Percentiles rank a stretch among this genome's conserved stretches.
Conservation (phyloP, 1,140 invertebrate genomes). For the Caligus rogercresseyi region DNA sequence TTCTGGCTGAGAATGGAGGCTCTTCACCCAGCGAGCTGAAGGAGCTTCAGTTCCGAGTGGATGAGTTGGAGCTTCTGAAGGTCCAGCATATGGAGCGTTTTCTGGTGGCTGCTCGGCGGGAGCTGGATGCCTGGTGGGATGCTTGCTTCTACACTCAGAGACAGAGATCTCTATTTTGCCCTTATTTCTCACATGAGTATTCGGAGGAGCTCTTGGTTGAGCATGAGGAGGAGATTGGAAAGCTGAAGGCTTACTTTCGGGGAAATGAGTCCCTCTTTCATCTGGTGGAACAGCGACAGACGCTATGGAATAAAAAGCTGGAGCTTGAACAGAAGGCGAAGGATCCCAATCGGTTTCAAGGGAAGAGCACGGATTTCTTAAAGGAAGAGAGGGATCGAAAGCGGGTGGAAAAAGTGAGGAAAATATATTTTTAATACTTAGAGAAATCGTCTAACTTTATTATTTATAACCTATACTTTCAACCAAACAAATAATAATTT, state of each 20-base stretch:
- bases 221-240: conserved; percentile 51
- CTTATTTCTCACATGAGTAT: conserved; percentile 40
- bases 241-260: conserved; percentile 44
- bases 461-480: no score
- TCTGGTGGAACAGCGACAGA: conserved; percentile 5
- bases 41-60: conserved; percentile 36
- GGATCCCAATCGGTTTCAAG: conserved; percentile 53
- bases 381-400: conserved; percentile 64
- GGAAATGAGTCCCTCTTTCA: conserved; percentile 30
- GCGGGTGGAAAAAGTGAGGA: conserved; percentile 29
- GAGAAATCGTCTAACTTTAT: no score
- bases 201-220: conserved; percentile 51
- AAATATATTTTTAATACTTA: not conserved
- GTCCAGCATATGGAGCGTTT: conserved; percentile 46
- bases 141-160: conserved; percentile 42
- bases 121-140: conserved; percentile 50
- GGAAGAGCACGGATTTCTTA: conserved; percentile 59
- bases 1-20: not conserved
- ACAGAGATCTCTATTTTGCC: conserved; percentile 41
- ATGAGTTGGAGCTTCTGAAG: conserved; percentile 42
- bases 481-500: no score
- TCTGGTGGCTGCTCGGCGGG: conserved; percentile 43
- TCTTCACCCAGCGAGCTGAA: not conserved
- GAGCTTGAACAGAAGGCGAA: conserved; percentile 47
- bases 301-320: conserved; percentile 45